Evolutionary conservation across 2,113 vertebrate genomes (phyloP).

Genomic region (Myrmecophaga tridactyla): DNA sequence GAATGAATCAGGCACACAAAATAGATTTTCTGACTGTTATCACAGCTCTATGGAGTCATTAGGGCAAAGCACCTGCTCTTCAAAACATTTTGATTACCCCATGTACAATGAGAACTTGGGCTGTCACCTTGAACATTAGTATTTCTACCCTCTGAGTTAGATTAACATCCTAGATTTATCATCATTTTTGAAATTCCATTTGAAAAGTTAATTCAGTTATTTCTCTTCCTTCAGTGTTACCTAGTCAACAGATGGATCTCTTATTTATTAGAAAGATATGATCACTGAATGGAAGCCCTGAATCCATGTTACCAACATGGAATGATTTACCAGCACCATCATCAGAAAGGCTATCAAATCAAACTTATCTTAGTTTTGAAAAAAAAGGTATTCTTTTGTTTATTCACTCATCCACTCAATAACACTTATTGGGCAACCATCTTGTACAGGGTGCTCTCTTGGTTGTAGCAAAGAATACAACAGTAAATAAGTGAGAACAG

Average conservation of each 20-base stretch:
- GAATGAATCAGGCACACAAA: constrained; percentile 59
- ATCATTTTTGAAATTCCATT: constrained; percentile 26
- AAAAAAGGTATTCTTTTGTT: not conserved
- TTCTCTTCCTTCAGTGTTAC: not conserved
- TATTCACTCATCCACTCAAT: not conserved
- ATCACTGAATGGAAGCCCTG: constrained; percentile 35
- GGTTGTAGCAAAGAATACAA: not conserved
- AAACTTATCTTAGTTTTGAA: constrained; percentile 21
- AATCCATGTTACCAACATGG: constrained; percentile 21
- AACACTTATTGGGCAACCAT: not conserved
- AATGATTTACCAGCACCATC: constrained; percentile 29
- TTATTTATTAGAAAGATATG: constrained; percentile 50
- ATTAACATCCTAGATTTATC: constrained; percentile 57
- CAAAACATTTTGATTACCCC: constrained; percentile 25
- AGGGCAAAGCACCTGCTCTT: constrained; percentile 37
- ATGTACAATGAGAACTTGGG: not conserved
- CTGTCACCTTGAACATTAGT: not conserved
- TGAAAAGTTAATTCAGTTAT: constrained; percentile 47
- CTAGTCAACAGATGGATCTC: constrained; percentile 17
- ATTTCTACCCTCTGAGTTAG: not conserved
- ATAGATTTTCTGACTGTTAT: constrained; percentile 53
- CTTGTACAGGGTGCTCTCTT: not conserved
- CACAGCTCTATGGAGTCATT: constrained; percentile 13
- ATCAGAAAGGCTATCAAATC: constrained; percentile 13
- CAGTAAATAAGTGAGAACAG: not conserved